Evolutionary conservation across 2,888 invertebrate genomes (phyloP), one percentile per base, ranked within the genome.

Genomic region (Chesias legatella): DNA sequence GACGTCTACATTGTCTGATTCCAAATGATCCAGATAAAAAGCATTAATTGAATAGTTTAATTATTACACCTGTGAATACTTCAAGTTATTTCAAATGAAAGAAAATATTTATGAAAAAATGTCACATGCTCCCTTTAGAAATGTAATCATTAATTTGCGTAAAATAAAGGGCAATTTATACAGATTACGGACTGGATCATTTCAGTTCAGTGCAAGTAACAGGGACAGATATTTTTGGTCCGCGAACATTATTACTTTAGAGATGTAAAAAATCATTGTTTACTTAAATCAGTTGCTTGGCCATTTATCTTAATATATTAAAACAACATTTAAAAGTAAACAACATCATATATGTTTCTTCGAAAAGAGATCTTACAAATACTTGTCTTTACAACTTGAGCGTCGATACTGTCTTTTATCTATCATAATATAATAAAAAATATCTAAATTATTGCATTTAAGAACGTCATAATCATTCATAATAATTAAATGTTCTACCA

Each of bases 321-420:
- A 51, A 49, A 43, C 55, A 31, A 42, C 43, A 56, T 49, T 43
- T 53, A 50, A 36, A 44, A 33, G 43, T 33, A 60, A 59, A 49
- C 48, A 48, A 51, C 33, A 33, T 43, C 33, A 42, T 51, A 37
- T 51, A 46, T 43, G 34, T 35, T 10, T 35, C 23, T 27, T 57
- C 52, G 58, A 62, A 63, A 58, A 57, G 53, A 65, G 61, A 63
- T 64, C 67, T 63, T 63, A 63, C 40, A 58, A 59, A 62, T 60
- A 58, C 51, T 61, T 66, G 73, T 75, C 73, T 73, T 73, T 72
- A 60, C 50, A 63, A 44, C 64, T 81, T 83, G 82, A 83, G 82
- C 82, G 72, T 71, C 53, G 61, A 63, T 61, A 68, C 61, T 17
- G 2, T 17, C 13, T 17, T n/a, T n/a, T 17, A 17, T 17, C 13